phyloP scores from a whole-genome alignment of 2,888 invertebrate species.

The Asteroscopus sphinx region DNA sequence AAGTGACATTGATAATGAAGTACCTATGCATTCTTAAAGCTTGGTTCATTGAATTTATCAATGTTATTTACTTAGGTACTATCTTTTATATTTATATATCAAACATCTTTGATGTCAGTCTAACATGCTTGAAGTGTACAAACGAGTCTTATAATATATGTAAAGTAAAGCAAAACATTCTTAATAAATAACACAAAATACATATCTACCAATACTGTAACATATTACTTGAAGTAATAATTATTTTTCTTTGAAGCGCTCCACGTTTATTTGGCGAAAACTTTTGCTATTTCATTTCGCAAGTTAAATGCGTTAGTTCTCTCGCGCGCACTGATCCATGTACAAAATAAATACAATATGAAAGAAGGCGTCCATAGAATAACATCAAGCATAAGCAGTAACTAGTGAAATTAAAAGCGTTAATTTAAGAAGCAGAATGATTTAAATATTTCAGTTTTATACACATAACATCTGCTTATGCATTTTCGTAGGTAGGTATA shows the following conservation, averaged over 20 bases:
- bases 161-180: not conserved
- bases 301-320: slow-evolving; percentile 15
- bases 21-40: too few species aligned
- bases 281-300: slow-evolving; percentile 19
- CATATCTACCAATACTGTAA: slow-evolving; percentile 1
- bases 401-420: too few species aligned
- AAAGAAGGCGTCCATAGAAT: not conserved
- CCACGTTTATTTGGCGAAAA: slow-evolving; percentile 27
- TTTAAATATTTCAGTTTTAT: too few species aligned
- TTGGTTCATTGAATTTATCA: too few species aligned
- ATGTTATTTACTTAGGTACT: too few species aligned
- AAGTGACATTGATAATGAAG: too few species aligned
- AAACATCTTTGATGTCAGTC: not conserved
- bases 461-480: too few species aligned
- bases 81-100: too few species aligned
- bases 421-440: too few species aligned
- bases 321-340: slow-evolving; percentile 22
- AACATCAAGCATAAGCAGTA: not conserved
- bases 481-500: too few species aligned
- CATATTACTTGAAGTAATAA: slow-evolving; percentile 17
- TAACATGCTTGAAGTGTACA: not conserved
- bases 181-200: slow-evolving; percentile 2
- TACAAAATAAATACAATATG: slow-evolving; percentile 14
- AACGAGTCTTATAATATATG: not conserved
- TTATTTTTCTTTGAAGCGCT: slow-evolving; percentile 15